Evolutionary conservation across 2,888 invertebrate genomes (phyloP).

Genomic region (Sepiola atlantica): DNA sequence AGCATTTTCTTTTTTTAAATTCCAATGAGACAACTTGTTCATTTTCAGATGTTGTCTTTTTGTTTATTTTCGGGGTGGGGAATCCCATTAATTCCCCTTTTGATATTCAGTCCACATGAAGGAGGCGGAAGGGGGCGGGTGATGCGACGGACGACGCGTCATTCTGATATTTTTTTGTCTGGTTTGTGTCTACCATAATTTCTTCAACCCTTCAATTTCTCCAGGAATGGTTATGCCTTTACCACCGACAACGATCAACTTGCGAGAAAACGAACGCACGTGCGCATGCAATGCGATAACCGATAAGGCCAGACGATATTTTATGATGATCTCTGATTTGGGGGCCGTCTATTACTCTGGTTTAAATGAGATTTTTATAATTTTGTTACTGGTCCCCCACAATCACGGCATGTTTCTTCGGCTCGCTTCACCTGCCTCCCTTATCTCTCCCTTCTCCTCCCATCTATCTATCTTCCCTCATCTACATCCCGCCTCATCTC

Average conservation of each 20-base stretch:
- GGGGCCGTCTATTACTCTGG: background rate
- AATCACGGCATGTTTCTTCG: background rate
- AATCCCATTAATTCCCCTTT: background rate
- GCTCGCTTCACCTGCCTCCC: too few species aligned
- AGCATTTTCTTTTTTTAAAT: background rate
- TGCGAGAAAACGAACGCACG: background rate
- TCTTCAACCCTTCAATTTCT: background rate
- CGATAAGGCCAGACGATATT: background rate
- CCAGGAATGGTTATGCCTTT: background rate
- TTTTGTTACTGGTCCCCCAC: background rate
- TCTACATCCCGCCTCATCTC: background rate
- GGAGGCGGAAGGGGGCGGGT: too few species aligned
- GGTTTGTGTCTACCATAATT: slow-evolving; percentile 6
- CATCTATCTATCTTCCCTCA: too few species aligned
- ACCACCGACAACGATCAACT: background rate
- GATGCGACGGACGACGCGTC: background rate
- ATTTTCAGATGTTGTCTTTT: background rate
- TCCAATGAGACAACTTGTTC: background rate
- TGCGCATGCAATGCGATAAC: background rate
- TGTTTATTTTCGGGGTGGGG: background rate
- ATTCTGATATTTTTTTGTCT: background rate
- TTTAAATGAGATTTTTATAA: background rate
- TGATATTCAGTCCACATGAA: background rate
- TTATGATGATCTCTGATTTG: background rate
- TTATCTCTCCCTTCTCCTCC: too few species aligned